Conservation (phyloP, 2,888 invertebrate species). For the Cerastis rubricosa region DNA sequence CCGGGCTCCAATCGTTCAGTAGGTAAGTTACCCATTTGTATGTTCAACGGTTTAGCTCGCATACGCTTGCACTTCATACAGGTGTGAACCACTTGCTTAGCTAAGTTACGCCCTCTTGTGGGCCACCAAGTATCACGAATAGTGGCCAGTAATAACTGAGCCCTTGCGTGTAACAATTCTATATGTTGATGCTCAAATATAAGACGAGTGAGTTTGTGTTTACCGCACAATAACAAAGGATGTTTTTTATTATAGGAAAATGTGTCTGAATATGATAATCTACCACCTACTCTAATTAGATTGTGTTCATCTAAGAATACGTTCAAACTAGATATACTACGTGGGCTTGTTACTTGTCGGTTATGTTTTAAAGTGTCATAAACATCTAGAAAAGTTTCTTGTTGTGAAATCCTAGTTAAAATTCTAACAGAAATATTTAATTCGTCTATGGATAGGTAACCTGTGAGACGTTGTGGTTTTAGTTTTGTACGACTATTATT, state of each 20-base stretch:
- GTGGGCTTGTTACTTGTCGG: not conserved
- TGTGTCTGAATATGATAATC: conserved; percentile 3
- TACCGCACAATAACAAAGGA: conserved; percentile 20
- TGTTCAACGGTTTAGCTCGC: conserved; percentile 2
- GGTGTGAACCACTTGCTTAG: conserved; percentile 9
- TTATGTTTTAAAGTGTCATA: too few relatives aligned
- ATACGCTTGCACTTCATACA: conserved; percentile 15
- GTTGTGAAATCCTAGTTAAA: conserved; percentile 18
- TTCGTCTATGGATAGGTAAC: conserved; percentile 1
- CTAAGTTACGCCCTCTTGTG: conserved; percentile 12
- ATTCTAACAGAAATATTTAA: conserved; percentile 5
- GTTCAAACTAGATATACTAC: conserved; percentile 24
- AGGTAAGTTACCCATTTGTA: conserved; percentile 19
- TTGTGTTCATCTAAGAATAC: conserved; percentile 5
- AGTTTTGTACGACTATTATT: not conserved
- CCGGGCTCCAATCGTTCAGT: conserved; percentile 5
- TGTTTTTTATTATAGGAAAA: conserved; percentile 28
- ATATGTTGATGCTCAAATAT: conserved; percentile 17
- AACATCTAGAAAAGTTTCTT: not conserved
- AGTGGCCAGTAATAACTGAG: conserved; percentile 23
- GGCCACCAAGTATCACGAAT: conserved; percentile 27
- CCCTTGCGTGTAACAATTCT: conserved; percentile 2
- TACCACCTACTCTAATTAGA: conserved; percentile 21
- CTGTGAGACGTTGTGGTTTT: not conserved
- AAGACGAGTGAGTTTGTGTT: conserved; percentile 15